Evolutionary conservation across 2,797 vertebrate species (phyloP).

Genomic region (Hypotaenidia philippensis): DNA sequence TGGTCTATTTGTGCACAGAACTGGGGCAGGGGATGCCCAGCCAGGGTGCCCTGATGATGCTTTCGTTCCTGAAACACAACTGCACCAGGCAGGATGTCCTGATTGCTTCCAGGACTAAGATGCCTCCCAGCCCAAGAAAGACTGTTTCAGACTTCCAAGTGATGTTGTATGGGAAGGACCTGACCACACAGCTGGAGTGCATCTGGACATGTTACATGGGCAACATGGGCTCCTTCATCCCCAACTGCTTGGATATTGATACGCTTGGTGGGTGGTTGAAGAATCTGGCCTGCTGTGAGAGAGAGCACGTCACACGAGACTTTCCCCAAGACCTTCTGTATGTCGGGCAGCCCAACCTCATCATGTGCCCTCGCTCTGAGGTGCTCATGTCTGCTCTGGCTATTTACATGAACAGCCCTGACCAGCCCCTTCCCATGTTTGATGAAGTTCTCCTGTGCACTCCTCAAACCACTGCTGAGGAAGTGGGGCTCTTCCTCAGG

Average conservation of each 20-base stretch:
- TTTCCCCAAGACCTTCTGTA: conserved; percentile 83
- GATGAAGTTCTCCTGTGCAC: conserved; percentile 95
- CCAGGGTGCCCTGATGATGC: conserved; percentile 86
- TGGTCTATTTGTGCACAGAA: conserved; percentile 89
- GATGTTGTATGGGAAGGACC: background rate
- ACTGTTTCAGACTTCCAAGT: background rate
- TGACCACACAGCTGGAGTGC: conserved; percentile 36
- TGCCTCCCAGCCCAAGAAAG: background rate
- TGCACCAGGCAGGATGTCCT: conserved; percentile 81
- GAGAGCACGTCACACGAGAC: conserved; percentile 63
- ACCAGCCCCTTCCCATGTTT: conserved; percentile 87
- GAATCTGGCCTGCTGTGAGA: conserved; percentile 44
- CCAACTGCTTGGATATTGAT: conserved; percentile 84
- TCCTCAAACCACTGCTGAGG: conserved; percentile 86
- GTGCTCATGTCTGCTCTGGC: conserved; percentile 88
- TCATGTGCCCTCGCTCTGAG: conserved; percentile 87
- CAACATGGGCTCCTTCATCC: conserved; percentile 83
- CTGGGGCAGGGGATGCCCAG: conserved; percentile 78
- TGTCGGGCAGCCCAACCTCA: conserved; percentile 88
- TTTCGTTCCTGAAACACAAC: conserved; percentile 87
- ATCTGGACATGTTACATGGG: conserved; percentile 89
- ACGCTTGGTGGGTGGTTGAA: conserved; percentile 85
- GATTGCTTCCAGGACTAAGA: background rate
- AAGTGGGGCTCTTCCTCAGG: conserved; percentile 91
- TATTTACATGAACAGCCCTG: conserved; percentile 87